phyloP scores from a whole-genome alignment of 2,888 invertebrate species.

The Gibbula magus region DNA sequence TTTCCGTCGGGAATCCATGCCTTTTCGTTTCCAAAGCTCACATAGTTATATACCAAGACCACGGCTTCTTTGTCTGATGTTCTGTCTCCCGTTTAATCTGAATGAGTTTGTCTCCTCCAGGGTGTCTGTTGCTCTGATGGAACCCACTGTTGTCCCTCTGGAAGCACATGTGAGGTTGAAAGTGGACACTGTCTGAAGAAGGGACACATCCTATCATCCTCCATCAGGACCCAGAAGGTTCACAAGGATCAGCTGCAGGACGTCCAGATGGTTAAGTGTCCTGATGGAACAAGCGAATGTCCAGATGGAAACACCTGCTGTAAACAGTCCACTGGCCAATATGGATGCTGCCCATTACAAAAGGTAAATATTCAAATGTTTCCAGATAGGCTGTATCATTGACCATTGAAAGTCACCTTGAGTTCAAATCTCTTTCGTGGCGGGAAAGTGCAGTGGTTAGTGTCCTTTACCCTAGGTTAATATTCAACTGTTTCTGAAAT shows the following conservation, averaged over 20 bases:
- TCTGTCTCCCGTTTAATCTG: too few relatives aligned
- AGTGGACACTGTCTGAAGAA: constrained; percentile 55
- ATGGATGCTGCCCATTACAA: constrained; percentile 67
- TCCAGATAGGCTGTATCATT: too few relatives aligned
- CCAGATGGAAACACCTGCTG: constrained; percentile 58
- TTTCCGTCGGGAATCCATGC: too few relatives aligned
- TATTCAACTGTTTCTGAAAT: too few relatives aligned
- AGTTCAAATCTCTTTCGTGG: too few relatives aligned
- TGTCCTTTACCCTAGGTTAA: too few relatives aligned
- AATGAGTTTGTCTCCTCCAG: constrained; percentile 27
- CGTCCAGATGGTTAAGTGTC: not conserved
- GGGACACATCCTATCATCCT: constrained; percentile 24
- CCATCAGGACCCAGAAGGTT: too few relatives aligned
- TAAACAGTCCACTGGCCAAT: constrained; percentile 45
- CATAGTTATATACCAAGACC: too few relatives aligned
- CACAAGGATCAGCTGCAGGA: not conserved
- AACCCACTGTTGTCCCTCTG: constrained; percentile 61
- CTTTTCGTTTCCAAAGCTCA: too few relatives aligned
- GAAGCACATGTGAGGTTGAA: constrained; percentile 57
- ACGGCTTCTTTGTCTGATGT: too few relatives aligned
- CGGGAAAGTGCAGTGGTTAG: too few relatives aligned
- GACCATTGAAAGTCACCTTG: too few relatives aligned
- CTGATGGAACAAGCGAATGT: constrained; percentile 37
- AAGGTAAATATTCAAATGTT: not conserved
- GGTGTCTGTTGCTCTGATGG: constrained; percentile 64